Evolutionary conservation across 2,113 vertebrate genomes (phyloP).

Genomic region (Ctenomys sociabilis): DNA sequence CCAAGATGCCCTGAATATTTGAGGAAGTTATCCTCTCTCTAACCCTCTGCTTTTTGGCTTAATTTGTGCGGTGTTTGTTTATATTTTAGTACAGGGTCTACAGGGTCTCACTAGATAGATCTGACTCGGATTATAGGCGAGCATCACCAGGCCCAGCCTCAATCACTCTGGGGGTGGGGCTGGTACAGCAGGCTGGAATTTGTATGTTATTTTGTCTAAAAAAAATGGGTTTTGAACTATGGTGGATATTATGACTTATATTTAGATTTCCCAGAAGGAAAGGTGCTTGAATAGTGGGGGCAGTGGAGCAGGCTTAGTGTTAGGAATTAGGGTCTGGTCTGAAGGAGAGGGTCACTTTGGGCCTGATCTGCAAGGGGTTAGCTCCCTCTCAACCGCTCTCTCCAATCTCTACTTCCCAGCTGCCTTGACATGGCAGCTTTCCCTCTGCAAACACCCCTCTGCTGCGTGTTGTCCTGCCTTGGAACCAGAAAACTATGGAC

Average conservation of each 20-base stretch:
- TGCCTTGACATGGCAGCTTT: background rate
- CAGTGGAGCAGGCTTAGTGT: background rate
- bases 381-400: background rate
- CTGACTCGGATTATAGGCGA: no score
- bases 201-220: background rate
- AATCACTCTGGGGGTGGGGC: no score
- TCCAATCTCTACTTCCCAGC: background rate
- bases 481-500: background rate
- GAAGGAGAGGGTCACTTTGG: background rate
- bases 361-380: background rate
- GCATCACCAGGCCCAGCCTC: no score
- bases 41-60: background rate
- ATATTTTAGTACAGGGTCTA: no score
- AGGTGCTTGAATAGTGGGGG: background rate
- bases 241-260: background rate
- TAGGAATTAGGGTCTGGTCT: background rate
- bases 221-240: constrained; percentile 25
- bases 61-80: background rate
- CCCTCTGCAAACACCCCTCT: background rate
- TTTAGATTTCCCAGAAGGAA: background rate
- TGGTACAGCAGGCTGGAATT: background rate
- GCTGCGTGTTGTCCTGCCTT: background rate
- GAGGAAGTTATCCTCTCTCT: background rate
- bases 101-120: no score
- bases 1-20: constrained; percentile 32